Evolutionary conservation across 1,140 invertebrate species (phyloP), one percentile per base, ranked within the genome.

Genomic region (Magallana gigas): DNA sequence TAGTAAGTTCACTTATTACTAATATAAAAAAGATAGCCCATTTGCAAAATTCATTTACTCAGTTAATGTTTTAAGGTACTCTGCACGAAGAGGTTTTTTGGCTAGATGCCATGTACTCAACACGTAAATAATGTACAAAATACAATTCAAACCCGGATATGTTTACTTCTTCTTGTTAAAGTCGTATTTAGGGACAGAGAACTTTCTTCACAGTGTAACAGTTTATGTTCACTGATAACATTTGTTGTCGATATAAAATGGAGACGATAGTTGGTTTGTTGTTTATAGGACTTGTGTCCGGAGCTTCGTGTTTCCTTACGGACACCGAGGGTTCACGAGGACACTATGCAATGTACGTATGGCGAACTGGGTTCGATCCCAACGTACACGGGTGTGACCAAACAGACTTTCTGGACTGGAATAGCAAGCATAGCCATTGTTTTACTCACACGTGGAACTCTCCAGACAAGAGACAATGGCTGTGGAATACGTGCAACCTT

Each of bases 361-460:
- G 89, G 90, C 88, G 86, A 5, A 57, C 60, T n/a, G 90, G 89
- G 16, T 90, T 90, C 80, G 90, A 91, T 57, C 16, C 11, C 14
- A 80, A 68, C 16, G 81, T 89, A 8, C 71, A 88, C 56, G 87
- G 87, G 16, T 91, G 90, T 87, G 87, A 84, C 29, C 18, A 82
- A 56, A 71, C 23, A 4, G 83, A 88, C 7, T 91, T 91, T 62
- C 12, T 89, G 3, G 68, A 86, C 9, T 89, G 87, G 88, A 62
- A 91, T 23, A 83, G 9, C n/a, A 84, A 64, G 14, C 84, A 87
- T 56, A 57, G 48, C 12, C 64, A 57, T 3, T 91, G 91, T 18
- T 91, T 91, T 83, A 91, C 90, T 1, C 91, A 91, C 71, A 89
- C 87, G 0, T 91, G 90, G 91, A 86, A 90, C 76, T 89, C 86